Conservation (phyloP, 2,888 invertebrate species). For the Oligia fasciuncula region DNA sequence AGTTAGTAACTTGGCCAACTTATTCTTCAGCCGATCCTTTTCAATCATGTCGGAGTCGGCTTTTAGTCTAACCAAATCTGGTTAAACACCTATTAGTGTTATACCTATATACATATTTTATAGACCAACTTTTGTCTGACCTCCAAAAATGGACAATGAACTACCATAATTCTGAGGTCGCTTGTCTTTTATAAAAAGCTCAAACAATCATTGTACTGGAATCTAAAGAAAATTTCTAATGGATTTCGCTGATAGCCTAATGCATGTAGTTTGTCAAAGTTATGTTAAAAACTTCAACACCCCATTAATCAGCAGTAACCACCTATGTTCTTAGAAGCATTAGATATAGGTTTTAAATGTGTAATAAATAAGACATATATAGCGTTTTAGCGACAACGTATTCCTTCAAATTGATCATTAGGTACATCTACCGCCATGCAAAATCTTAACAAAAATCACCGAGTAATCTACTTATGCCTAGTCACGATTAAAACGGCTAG, state of each 20-base stretch:
- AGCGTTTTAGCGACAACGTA: background rate
- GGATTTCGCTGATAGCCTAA: background rate
- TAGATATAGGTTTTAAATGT: background rate
- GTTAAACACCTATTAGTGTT: background rate
- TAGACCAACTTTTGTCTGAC: background rate
- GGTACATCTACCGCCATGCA: background rate
- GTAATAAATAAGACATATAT: background rate
- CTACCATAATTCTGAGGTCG: background rate
- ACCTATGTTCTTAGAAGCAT: background rate
- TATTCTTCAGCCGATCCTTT: background rate
- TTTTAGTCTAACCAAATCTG: background rate
- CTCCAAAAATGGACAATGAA: no score
- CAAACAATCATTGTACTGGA: background rate
- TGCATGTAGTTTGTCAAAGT: background rate
- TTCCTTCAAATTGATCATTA: background rate
- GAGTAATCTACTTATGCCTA: background rate
- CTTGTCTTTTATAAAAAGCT: background rate
- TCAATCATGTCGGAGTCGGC: background rate
- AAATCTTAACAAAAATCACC: background rate
- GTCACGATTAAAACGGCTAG: background rate
- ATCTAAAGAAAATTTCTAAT: background rate
- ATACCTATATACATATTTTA: background rate
- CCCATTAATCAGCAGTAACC: background rate
- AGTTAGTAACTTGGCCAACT: background rate
- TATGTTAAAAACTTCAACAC: background rate